A percentile compares a stretch with the other conserved stretches of the same genome.
These are phyloP conservation scores for Theretra japonica DNA, from an alignment of 2,888 invertebrate species.

Conservation along the genomic window DNA sequence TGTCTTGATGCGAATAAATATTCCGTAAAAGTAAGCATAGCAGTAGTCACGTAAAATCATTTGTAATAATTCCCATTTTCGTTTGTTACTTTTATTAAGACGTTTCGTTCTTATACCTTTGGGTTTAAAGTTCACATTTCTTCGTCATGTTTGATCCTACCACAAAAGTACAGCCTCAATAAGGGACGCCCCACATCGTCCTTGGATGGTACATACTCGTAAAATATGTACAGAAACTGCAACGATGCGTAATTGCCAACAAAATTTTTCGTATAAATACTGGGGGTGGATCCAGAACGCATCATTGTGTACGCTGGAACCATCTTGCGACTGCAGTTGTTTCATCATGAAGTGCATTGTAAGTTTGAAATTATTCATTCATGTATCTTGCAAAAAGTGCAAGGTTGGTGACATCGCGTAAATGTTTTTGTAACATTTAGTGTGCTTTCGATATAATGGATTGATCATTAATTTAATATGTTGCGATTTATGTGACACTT, in stretches of 20 bases:
- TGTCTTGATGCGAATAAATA: slow-evolving; percentile 5
- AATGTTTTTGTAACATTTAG: slow-evolving; percentile 10
- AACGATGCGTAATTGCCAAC: slow-evolving; percentile 71
- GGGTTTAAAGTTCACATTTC: slow-evolving; percentile 17
- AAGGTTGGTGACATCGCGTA: neutral
- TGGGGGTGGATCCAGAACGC: slow-evolving; percentile 72
- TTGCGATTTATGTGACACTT: too few species aligned
- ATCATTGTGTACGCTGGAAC: slow-evolving; percentile 73
- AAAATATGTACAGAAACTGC: slow-evolving; percentile 71
- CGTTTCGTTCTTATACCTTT: neutral
- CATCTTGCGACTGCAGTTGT: slow-evolving; percentile 54
- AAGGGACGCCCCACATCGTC: slow-evolving; percentile 60
- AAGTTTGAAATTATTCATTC: slow-evolving; percentile 55
- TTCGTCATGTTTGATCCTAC: neutral
- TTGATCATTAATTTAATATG: too few species aligned
- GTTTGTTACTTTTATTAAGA: neutral
- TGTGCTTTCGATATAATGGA: neutral
- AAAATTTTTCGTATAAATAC: slow-evolving; percentile 80
- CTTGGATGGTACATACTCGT: slow-evolving; percentile 67
- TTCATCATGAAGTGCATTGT: slow-evolving; percentile 76
- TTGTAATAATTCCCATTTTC: slow-evolving; percentile 25
- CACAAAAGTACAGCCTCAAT: slow-evolving; percentile 41
- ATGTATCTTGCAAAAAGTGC: neutral
- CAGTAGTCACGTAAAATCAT: slow-evolving; percentile 12
- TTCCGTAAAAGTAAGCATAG: slow-evolving; percentile 6